Evolutionary conservation across 2,888 invertebrate genomes (phyloP), one percentile per base, ranked within the genome.

Genomic region (Oscheius sp.): DNA sequence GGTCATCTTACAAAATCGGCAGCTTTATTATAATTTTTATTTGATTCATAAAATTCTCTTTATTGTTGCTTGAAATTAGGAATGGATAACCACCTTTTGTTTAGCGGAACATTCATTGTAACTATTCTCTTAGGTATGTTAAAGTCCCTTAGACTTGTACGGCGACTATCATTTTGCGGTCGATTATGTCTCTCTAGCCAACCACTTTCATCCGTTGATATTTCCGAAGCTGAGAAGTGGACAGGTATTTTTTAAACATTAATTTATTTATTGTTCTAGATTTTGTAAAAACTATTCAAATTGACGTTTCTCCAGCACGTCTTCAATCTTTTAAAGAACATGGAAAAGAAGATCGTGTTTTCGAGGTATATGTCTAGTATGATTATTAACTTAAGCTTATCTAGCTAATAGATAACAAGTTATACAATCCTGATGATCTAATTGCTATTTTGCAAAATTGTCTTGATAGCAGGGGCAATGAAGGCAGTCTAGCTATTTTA

Each of bases 1-100:
- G 46, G 21, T 16, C 72, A 72, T 64, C 53, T 72, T 25, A 25
- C 56, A 3, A 25, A 53, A 55, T 72, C 72, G n/a, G 64, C 66
- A 13, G 72, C 72, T 7, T 43, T 72, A 16, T 56, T 72, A 41
- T 72, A 46, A 63, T 25, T 18, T 12, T 63, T 18, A 18, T 55
- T 25, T 55, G 23, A 55, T 23, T 18, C 18, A 43, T 35, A 9
- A 21, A 25, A 25, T 41, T 35, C 9, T 35, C 3, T 6, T 35
- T 3, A 35, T 35, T 35, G 3, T 35, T 6, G 35, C 9, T 35
- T 6, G 9, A 35, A 53, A 18, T 49, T n/a, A 5, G 1, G 3
- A 53, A 1, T 21, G 21, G 53, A 49, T 49, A 2, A 12, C 53
- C n/a, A 18, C 25, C 25, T 21, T 18, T 53, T 21, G 18, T 53